phyloP scores from a whole-genome alignment of 2,797 vertebrate genomes.

The Muscicapa comitata region DNA sequence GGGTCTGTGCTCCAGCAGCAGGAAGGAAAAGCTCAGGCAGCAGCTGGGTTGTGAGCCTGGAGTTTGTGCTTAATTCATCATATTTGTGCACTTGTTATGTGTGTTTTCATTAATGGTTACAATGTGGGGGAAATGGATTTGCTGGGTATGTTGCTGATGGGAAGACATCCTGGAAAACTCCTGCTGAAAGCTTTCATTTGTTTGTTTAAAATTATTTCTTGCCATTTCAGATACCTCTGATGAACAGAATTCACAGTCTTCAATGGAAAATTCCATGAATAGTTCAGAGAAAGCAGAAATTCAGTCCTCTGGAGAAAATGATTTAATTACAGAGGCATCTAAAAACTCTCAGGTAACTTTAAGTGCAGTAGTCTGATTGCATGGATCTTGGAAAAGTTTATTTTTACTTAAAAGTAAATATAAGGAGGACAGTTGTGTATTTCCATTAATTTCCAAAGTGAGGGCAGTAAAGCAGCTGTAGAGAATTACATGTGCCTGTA shows the following conservation, averaged over 20 bases:
- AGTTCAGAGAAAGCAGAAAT: constrained; percentile 88
- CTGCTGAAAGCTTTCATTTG: neutral
- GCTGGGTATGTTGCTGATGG: neutral
- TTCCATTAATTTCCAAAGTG: neutral
- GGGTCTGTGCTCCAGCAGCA: neutral
- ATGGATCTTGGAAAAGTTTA: neutral
- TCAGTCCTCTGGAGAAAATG: constrained; percentile 84
- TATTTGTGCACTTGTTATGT: fast-evolving
- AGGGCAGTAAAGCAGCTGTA: neutral
- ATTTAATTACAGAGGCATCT: constrained; percentile 80
- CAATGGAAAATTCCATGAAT: constrained; percentile 84
- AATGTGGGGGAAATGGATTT: neutral
- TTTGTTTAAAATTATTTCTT: neutral
- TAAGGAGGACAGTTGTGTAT: neutral
- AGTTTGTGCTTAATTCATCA: neutral
- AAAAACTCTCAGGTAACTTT: constrained; percentile 90
- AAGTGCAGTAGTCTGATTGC: neutral
- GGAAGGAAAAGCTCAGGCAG: neutral
- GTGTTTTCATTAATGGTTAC: neutral
- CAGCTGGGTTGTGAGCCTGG: neutral
- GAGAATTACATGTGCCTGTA: neutral
- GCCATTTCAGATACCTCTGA: constrained; percentile 72
- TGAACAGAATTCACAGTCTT: constrained; percentile 84
- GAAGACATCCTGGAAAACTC: neutral
- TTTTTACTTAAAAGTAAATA: neutral